Evolutionary conservation across 2,797 vertebrate species (phyloP).

Genomic region (Anguilla anguilla): DNA sequence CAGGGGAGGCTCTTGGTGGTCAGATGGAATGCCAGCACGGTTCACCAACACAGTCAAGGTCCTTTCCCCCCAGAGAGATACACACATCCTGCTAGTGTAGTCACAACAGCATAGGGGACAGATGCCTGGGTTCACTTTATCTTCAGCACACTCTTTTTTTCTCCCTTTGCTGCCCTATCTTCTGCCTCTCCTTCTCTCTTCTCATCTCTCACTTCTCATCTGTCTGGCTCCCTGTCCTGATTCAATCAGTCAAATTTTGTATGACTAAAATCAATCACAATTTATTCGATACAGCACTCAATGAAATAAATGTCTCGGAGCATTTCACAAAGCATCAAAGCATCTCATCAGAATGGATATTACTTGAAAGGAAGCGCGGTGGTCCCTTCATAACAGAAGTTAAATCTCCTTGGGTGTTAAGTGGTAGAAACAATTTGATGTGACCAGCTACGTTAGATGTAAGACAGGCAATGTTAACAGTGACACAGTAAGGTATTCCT

Average conservation of each 20-base stretch:
- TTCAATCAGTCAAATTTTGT: background rate
- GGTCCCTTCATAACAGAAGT: background rate
- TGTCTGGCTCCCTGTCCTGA: background rate
- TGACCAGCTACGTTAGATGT: background rate
- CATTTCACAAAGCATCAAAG: background rate
- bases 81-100: background rate
- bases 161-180: background rate
- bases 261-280: background rate
- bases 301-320: background rate
- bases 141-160: background rate
- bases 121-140: background rate
- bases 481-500: background rate
- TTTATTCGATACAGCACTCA: background rate
- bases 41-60: conserved; percentile 6
- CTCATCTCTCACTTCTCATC: background rate
- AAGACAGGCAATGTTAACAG: background rate
- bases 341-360: background rate
- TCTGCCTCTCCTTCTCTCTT: background rate
- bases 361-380: background rate
- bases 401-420: background rate
- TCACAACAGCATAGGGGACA: background rate
- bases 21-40: background rate
- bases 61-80: background rate
- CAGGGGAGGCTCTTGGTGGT: background rate
- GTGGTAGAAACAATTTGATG: background rate